Conservation (phyloP, 1,140 invertebrate species). For the Pseudomyrmex sp. region DNA sequence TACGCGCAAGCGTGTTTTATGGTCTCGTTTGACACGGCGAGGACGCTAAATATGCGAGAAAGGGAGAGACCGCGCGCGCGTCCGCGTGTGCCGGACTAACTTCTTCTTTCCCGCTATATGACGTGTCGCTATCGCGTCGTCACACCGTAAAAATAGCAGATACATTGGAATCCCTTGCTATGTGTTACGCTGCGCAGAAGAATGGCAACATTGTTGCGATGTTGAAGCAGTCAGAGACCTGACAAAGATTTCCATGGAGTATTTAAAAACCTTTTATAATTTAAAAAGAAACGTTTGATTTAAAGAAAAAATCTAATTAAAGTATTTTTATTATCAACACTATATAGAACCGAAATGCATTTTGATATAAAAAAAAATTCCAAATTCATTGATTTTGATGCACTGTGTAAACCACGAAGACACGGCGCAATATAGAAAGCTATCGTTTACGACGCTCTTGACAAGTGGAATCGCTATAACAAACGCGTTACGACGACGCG, state of each 20-base stretch:
- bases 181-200: background rate
- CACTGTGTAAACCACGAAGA: background rate
- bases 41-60: slow-evolving; percentile 76
- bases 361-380: background rate
- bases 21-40: slow-evolving; percentile 73
- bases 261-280: background rate
- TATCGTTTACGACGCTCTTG: slow-evolving; percentile 1
- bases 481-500: slow-evolving; percentile 40
- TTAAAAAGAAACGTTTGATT: background rate
- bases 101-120: slow-evolving; percentile 45
- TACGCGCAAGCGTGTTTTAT: slow-evolving; percentile 81
- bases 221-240: too few relatives aligned
- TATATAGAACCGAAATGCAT: background rate
- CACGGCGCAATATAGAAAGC: background rate
- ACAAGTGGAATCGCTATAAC: slow-evolving; percentile 21
- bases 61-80: slow-evolving; percentile 48
- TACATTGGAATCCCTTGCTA: slow-evolving; percentile 38
- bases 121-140: slow-evolving; percentile 48
- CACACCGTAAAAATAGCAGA: slow-evolving; percentile 58
- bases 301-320: too few relatives aligned
- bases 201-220: too few relatives aligned
- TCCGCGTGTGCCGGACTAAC: slow-evolving; percentile 57
- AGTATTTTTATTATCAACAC: too few relatives aligned
- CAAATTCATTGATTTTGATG: background rate
- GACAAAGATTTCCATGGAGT: background rate